Evolutionary conservation across 2,888 invertebrate genomes (phyloP).

Genomic region (Chydorus sphaericus): DNA sequence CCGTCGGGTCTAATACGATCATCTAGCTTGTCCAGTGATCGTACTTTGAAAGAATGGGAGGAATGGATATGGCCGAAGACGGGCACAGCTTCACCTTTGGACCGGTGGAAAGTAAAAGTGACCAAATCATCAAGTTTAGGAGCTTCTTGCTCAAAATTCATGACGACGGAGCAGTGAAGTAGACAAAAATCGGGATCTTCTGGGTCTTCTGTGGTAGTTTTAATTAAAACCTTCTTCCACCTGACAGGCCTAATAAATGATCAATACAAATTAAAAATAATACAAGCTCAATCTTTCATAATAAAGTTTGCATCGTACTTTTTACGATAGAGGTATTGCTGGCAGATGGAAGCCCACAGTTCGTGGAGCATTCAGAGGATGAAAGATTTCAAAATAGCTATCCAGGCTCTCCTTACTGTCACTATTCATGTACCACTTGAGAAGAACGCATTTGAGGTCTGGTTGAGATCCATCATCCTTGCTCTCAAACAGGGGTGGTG

Average conservation of each 20-base stretch:
- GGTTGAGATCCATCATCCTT: not conserved
- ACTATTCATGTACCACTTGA: not conserved
- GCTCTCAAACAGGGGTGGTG: not conserved
- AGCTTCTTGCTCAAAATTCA: not conserved
- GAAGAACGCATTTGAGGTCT: not conserved
- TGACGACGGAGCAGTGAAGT: not conserved
- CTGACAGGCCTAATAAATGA: too few relatives aligned
- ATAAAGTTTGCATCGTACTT: too few relatives aligned
- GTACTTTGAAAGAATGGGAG: not conserved
- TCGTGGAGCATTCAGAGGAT: not conserved
- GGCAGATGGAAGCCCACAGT: too few relatives aligned
- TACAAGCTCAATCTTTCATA: too few relatives aligned
- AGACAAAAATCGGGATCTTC: not conserved
- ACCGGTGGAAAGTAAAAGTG: not conserved
- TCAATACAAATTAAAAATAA: too few relatives aligned
- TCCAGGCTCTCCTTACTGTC: too few relatives aligned
- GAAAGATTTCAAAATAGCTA: not conserved
- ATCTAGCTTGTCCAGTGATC: too few relatives aligned
- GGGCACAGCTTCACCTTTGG: not conserved
- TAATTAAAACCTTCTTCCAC: too few relatives aligned
- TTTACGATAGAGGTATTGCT: too few relatives aligned
- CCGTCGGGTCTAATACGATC: not conserved
- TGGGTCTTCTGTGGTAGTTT: too few relatives aligned
- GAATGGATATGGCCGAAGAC: not conserved
- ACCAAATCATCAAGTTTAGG: not conserved